A percentile compares a stretch with the other conserved stretches of the same genome.
These are phyloP conservation scores for Oscheius myriophilus DNA, from an alignment of 2,888 invertebrate species.

Conservation along the genomic window DNA sequence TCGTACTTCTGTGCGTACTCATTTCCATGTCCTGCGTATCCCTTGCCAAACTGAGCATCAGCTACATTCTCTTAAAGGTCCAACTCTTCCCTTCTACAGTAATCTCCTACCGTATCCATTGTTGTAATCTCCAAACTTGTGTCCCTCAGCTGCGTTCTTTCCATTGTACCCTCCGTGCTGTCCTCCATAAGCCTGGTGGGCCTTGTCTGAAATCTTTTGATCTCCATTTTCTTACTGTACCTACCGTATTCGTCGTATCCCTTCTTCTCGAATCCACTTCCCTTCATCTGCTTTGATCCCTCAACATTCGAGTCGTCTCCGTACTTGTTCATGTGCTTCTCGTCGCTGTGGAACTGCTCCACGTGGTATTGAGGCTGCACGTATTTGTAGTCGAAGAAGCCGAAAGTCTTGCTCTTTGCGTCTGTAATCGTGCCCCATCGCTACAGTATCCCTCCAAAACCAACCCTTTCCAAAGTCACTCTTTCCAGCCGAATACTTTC, in stretches of 20 bases:
- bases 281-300: slow-evolving; percentile 50
- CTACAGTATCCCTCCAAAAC: too few relatives aligned
- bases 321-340: slow-evolving; percentile 62
- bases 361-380: slow-evolving; percentile 65
- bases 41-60: slow-evolving; percentile 53
- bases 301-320: slow-evolving; percentile 54
- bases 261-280: slow-evolving; percentile 54
- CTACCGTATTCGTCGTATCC: slow-evolving; percentile 54
- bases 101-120: slow-evolving; percentile 39
- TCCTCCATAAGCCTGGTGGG: slow-evolving; percentile 48
- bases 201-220: slow-evolving; percentile 44
- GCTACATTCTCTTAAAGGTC: slow-evolving; percentile 35
- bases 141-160: slow-evolving; percentile 49
- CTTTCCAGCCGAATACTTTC: slow-evolving; percentile 49
- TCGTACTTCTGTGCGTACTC: slow-evolving; percentile 42
- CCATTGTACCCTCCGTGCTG: slow-evolving; percentile 50
- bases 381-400: slow-evolving; percentile 64
- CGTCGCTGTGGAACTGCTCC: slow-evolving; percentile 63
- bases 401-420: slow-evolving; percentile 60
- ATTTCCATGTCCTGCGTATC: slow-evolving; percentile 51
- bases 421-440: slow-evolving; percentile 34
- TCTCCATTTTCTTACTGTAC: slow-evolving; percentile 28
- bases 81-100: not conserved
- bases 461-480: slow-evolving; percentile 53
- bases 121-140: slow-evolving; percentile 37